Evolutionary conservation across 2,113 vertebrate genomes (phyloP), one percentile per base, ranked within the genome.

Genomic region (Leptobrachium leishanense): DNA sequence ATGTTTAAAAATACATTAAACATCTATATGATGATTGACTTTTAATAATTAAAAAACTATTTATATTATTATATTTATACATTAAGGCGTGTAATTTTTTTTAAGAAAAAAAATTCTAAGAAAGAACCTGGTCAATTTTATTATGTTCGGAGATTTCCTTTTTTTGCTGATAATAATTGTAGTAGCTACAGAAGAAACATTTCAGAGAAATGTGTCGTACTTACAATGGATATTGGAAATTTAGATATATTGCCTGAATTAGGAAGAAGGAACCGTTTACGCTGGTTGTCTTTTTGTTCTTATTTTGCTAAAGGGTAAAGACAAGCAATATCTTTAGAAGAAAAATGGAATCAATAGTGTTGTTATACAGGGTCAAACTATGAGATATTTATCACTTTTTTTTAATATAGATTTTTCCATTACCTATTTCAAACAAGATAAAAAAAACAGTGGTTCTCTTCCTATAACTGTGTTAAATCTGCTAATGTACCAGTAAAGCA

Each of bases 261-360:
- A 31, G n/a, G 13, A 70, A 20, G 43, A 8, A 6, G 31, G 43
- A 70, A 15, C 43, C 39, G 50, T 44, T 70, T 70, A 15, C 20
- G 43, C 12, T 12, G 39, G 68, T n/a, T 57, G n/a, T 55, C 63
- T 66, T 72, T 73, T 46, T 66, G 31, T 10, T 73, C 59, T 54
- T 79, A 41, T 65, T 67, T 79, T 67, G 46, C 70, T 71, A 40
- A 65, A n/a, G 67, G 72, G 41, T 73, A 72, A 11, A 43, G 59
- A 73, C 70, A 73, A 66, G 69, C 63, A 79, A 73, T 79, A 79
- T 66, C 69, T 72, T 79, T 72, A 72, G 44, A 72, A 79, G 69
- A 79, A 67, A 53, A 79, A 73, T 79, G 50, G 57, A 73, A 72
- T 79, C 77, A 79, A 79, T 79, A 67, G 62, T 15, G 41, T 41